Evolutionary conservation across 2,113 vertebrate genomes (phyloP).

Genomic region (Pygoscelis adeliae): DNA sequence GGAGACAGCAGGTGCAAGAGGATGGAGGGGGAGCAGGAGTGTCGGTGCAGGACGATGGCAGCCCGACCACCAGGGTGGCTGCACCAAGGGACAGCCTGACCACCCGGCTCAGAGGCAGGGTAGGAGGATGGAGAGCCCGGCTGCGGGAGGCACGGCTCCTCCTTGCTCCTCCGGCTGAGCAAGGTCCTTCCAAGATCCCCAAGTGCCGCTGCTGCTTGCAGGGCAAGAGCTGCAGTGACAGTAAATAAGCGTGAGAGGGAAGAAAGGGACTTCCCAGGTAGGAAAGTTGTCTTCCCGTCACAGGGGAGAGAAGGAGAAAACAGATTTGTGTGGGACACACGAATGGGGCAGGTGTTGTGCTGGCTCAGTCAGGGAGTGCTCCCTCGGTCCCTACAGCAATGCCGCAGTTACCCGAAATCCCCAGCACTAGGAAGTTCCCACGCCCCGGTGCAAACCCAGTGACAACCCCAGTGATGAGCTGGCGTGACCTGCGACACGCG

Average conservation of each 20-base stretch:
- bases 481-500: not conserved
- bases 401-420: not conserved
- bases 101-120: not conserved
- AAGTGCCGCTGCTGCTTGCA: not conserved
- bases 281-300: not conserved
- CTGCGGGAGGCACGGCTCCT: not conserved
- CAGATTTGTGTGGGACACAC: not conserved
- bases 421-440: not conserved
- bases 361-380: accelerated
- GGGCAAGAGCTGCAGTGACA: not conserved
- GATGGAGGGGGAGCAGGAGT: not conserved
- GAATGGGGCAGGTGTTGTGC: accelerated
- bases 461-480: not conserved
- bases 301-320: not conserved
- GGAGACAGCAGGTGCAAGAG: not conserved
- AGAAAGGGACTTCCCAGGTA: not conserved
- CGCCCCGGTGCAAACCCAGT: not conserved
- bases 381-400: not conserved
- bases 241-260: not conserved
- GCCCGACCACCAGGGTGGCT: not conserved
- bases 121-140: not conserved
- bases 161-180: not conserved
- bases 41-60: not conserved
- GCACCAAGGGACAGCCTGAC: not conserved
- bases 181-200: not conserved